These are phyloP conservation scores for Podabrus alpinus DNA, from an alignment of 2,888 invertebrate genomes.

Conservation along the genomic window DNA sequence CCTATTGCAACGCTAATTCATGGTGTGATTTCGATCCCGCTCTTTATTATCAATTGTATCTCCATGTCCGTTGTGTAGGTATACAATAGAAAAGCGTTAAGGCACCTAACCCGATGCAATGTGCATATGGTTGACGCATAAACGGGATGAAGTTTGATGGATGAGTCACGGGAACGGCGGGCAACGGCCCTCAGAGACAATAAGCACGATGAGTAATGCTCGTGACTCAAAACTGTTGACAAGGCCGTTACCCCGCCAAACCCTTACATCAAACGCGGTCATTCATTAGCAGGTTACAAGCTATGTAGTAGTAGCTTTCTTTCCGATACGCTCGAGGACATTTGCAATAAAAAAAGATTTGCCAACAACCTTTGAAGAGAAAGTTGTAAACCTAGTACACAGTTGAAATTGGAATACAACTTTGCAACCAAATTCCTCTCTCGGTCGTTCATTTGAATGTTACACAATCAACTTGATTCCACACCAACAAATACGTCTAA, in stretches of 20 bases:
- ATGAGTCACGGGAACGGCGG: constrained; percentile 41
- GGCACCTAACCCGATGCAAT: constrained; percentile 27
- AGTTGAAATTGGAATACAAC: background rate
- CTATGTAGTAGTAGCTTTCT: constrained; percentile 15
- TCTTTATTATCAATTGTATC: constrained; percentile 29
- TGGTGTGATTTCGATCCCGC: constrained; percentile 26
- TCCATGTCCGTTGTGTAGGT: constrained; percentile 23
- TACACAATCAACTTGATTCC: background rate
- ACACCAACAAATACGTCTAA: background rate
- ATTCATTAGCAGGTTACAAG: constrained; percentile 25
- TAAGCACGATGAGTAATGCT: constrained; percentile 52
- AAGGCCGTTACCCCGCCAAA: constrained; percentile 50
- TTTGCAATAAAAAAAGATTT: constrained; percentile 13
- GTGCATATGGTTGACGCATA: constrained; percentile 31
- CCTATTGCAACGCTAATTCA: constrained; percentile 28
- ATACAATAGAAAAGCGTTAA: constrained; percentile 29
- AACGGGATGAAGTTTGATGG: constrained; percentile 31
- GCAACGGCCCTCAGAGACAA: constrained; percentile 51
- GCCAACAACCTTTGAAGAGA: constrained; percentile 11
- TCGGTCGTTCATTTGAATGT: background rate
- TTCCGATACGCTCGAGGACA: constrained; percentile 16
- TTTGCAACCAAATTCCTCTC: background rate
- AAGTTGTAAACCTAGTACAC: background rate
- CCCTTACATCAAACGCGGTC: constrained; percentile 23
- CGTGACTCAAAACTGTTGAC: constrained; percentile 51